A percentile compares a stretch with the other conserved stretches of the same genome.
Conservation (phyloP, 2,888 invertebrate species). For the Invenusta paracnida region DNA sequence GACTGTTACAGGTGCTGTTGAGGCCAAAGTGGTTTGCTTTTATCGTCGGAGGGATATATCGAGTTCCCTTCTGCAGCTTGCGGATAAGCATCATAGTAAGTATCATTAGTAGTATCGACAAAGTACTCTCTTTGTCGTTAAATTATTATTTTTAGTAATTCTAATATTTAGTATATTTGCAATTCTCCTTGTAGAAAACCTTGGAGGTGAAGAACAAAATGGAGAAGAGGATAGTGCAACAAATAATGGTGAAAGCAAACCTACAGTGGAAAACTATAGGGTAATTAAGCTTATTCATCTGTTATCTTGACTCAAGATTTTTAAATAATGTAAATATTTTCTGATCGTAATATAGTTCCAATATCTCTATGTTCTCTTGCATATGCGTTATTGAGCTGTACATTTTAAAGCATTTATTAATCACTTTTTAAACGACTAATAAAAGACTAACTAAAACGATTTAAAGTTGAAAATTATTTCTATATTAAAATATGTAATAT, state of each 20-base stretch:
- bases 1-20: slow-evolving; percentile 94
- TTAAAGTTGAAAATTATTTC: too few species aligned
- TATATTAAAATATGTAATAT: too few species aligned
- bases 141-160: neutral
- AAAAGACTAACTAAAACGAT: too few species aligned
- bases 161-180: neutral
- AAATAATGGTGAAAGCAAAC: neutral
- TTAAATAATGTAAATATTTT: neutral
- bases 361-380: too few species aligned
- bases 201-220: neutral
- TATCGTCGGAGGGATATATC: slow-evolving; percentile 95
- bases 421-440: too few species aligned
- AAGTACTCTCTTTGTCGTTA: neutral
- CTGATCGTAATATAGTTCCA: neutral
- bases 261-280: neutral
- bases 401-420: too few species aligned
- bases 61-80: slow-evolving; percentile 86
- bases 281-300: neutral
- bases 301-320: too few species aligned
- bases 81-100: slow-evolving; percentile 77
- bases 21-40: slow-evolving; percentile 99
- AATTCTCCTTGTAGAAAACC: neutral
- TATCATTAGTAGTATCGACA: too few species aligned
- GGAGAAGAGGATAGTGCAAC: neutral
- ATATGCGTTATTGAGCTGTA: too few species aligned